Evolutionary conservation across 1,140 invertebrate genomes (phyloP).

Genomic region (Drosophila mayri): DNA sequence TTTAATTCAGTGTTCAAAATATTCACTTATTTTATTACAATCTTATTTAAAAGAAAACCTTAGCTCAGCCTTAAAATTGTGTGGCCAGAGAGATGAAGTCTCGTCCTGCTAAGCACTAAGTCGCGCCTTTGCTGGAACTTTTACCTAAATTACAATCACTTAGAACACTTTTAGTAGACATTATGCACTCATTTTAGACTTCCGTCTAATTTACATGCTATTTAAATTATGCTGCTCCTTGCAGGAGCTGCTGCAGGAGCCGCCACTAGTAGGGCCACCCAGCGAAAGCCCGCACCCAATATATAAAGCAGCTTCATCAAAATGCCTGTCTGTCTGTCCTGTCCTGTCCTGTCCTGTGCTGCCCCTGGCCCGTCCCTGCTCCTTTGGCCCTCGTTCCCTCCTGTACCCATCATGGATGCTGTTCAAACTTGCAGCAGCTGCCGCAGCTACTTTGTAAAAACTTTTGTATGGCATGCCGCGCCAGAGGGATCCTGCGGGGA

Average conservation of each 20-base stretch:
- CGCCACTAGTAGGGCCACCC: constrained; percentile 5
- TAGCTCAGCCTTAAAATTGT: neutral
- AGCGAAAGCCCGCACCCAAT: constrained; percentile 56
- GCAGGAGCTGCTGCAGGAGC: constrained; percentile 20
- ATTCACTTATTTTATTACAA: neutral
- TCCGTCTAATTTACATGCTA: constrained; percentile 84
- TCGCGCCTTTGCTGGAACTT: constrained; percentile 38
- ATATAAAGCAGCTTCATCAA: constrained; percentile 80
- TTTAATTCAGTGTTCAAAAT: neutral
- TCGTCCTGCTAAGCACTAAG: neutral
- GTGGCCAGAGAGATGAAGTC: neutral
- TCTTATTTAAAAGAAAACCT: neutral
- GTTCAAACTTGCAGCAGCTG: constrained; percentile 80
- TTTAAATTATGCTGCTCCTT: constrained; percentile 76
- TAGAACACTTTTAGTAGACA: constrained; percentile 80
- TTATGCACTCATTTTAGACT: constrained; percentile 83
- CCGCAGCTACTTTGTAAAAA: constrained; percentile 81
- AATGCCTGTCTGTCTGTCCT: constrained; percentile 64
- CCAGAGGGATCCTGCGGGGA: constrained; percentile 13
- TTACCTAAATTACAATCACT: constrained; percentile 83
- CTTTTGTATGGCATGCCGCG: constrained; percentile 63
- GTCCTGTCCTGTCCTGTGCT: neutral
- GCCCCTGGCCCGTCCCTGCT: neutral
- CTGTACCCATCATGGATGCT: constrained; percentile 46
- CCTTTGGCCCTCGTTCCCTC: constrained; percentile 2